A percentile compares a stretch with the other conserved stretches of the same genome.
phyloP scores from a whole-genome alignment of 2,797 vertebrate genomes.

The Tamandua tetradactyla region DNA sequence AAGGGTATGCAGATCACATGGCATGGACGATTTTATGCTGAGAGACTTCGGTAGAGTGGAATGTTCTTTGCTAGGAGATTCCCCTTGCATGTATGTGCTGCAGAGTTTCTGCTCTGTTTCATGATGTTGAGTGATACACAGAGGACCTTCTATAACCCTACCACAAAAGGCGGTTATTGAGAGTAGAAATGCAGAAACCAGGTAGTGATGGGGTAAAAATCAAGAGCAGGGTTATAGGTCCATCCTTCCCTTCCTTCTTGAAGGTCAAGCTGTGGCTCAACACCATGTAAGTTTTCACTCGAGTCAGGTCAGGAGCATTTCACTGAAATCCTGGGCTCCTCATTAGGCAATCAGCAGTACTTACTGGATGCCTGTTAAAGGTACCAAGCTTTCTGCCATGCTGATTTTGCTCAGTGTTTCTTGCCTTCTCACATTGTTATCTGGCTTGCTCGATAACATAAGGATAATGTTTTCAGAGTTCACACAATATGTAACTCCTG shows the following conservation, averaged over 20 bases:
- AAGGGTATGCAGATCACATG: too few relatives aligned
- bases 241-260: background rate
- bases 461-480: background rate
- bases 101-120: too few relatives aligned
- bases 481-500: background rate
- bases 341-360: background rate
- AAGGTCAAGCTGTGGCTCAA: background rate
- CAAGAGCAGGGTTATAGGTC: background rate
- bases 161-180: background rate
- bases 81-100: too few relatives aligned
- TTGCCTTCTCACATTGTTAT: background rate
- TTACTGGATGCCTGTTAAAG: background rate
- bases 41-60: too few relatives aligned
- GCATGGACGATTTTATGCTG: too few relatives aligned
- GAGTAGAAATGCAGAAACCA: background rate
- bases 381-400: background rate
- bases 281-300: background rate
- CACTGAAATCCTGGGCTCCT: background rate
- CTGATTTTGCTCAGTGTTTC: background rate
- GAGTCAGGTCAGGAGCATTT: background rate
- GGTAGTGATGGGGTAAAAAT: slow-evolving; percentile 15
- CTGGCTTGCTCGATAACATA: background rate
- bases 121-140: background rate
- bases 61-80: too few relatives aligned
- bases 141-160: background rate